A percentile compares a stretch with the other conserved stretches of the same genome.
These are phyloP conservation scores for Orchesella cincta DNA, from an alignment of 1,140 invertebrate species.

Conservation along the genomic window DNA sequence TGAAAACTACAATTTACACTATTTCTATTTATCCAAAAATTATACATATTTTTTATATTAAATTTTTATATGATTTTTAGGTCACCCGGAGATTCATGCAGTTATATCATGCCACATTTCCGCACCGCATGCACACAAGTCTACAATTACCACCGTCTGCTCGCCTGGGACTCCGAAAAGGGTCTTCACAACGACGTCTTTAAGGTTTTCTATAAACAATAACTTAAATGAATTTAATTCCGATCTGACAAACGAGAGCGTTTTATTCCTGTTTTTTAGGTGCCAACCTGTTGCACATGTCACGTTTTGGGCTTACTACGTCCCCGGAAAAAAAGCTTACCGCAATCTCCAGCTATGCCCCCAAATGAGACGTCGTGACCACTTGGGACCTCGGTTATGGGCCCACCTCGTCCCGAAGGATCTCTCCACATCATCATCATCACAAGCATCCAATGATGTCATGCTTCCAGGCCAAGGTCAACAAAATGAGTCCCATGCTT, in stretches of 20 bases:
- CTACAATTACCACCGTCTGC: constrained; percentile 80
- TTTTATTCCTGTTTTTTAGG: background rate
- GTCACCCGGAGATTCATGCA: constrained; percentile 71
- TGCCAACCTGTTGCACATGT: constrained; percentile 78
- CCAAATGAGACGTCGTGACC: constrained; percentile 34
- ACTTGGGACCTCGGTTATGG: constrained; percentile 58
- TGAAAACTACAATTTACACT: constrained; percentile 16
- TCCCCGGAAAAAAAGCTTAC: constrained; percentile 36
- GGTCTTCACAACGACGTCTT: constrained; percentile 81
- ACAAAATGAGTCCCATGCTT: no score
- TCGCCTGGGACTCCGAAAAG: constrained; percentile 78
- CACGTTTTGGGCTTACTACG: constrained; percentile 70
- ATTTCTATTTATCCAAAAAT: constrained; percentile 35
- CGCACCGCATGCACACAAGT: constrained; percentile 80
- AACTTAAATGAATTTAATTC: no score
- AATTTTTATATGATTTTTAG: no score
- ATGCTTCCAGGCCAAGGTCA: constrained; percentile 22
- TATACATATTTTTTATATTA: no score
- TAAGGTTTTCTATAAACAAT: no score
- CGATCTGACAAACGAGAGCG: no score
- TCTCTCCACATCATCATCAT: constrained; percentile 54
- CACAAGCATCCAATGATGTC: constrained; percentile 32
- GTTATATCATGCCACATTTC: constrained; percentile 76
- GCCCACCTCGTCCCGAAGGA: constrained; percentile 61
- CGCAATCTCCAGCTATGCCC: constrained; percentile 38